A percentile compares a stretch with the other conserved stretches of the same genome.
Conservation (phyloP, 2,888 invertebrate species). For the Protodeltote pygarga region DNA sequence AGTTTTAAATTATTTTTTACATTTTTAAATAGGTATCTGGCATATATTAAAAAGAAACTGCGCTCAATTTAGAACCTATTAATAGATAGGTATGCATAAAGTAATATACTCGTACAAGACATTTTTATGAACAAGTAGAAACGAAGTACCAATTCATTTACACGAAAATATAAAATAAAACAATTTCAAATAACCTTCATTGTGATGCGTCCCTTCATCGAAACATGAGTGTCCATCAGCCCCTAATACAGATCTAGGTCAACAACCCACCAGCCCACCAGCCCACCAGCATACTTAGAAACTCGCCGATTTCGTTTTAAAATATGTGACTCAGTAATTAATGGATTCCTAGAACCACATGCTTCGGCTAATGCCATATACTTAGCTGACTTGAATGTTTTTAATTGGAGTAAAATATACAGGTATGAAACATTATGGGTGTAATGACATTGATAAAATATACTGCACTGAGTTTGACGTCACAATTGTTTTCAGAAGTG, state of each 20-base stretch:
- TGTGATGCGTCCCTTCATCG: constrained; percentile 26
- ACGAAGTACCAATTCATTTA: too few species aligned
- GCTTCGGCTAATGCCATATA: constrained; percentile 6
- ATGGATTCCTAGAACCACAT: constrained; percentile 15
- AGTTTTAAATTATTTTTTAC: too few species aligned
- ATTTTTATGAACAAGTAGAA: too few species aligned
- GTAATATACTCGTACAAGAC: too few species aligned
- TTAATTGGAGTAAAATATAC: constrained; percentile 8
- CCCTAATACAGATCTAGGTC: constrained; percentile 58
- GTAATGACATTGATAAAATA: background rate
- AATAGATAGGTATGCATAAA: too few species aligned
- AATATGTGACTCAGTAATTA: constrained; percentile 25
- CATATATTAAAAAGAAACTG: too few species aligned
- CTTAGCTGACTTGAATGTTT: constrained; percentile 2
- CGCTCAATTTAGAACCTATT: too few species aligned
- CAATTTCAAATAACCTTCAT: too few species aligned
- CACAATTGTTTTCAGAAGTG: too few species aligned
- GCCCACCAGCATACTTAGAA: constrained; percentile 50
- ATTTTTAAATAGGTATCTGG: too few species aligned
- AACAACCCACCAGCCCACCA: too few species aligned
- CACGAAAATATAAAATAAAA: too few species aligned
- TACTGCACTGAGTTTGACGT: constrained; percentile 1
- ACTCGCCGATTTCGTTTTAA: constrained; percentile 19
- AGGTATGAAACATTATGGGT: background rate
- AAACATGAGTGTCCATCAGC: constrained; percentile 46